Evolutionary conservation across 2,113 vertebrate species (phyloP).

Genomic region (Etheostoma cragini): DNA sequence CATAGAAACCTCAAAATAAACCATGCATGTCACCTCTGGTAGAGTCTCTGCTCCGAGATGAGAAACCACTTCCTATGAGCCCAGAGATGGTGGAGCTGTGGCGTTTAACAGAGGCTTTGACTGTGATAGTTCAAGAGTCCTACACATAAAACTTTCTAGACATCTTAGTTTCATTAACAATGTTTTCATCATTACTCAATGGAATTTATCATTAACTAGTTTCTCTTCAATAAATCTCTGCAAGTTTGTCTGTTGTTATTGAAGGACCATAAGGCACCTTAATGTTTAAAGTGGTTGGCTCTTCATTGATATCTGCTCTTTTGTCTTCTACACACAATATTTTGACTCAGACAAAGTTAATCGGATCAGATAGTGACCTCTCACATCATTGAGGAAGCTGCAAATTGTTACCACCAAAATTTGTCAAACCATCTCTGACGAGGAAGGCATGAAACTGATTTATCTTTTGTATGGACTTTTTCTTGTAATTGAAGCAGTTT

Average conservation of each 20-base stretch:
- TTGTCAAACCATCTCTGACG: background rate
- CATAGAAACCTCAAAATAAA: conserved; percentile 70
- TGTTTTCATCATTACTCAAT: background rate
- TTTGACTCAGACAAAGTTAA: background rate
- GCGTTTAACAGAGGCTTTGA: conserved; percentile 73
- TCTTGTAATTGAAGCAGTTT: conserved; percentile 20
- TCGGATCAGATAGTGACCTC: background rate
- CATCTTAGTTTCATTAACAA: conserved; percentile 22
- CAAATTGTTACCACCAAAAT: background rate
- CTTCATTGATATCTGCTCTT: background rate
- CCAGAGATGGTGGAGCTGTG: conserved; percentile 80
- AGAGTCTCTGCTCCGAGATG: conserved; percentile 74
- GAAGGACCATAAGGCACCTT: background rate
- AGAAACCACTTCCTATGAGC: conserved; percentile 88
- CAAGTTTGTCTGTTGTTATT: background rate
- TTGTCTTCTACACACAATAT: background rate
- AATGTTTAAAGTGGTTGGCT: background rate
- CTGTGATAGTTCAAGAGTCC: conserved; percentile 59
- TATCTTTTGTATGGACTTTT: conserved; percentile 1
- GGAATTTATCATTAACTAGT: background rate
- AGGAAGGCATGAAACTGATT: conserved; percentile 6
- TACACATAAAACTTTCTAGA: conserved; percentile 21
- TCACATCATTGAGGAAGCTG: background rate
- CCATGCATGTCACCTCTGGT: conserved; percentile 75
- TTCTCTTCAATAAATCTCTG: conserved; percentile 14